Base-by-base conservation (phyloP, 1,140 invertebrate species). In the Philotrypesis tridentata region DNA sequence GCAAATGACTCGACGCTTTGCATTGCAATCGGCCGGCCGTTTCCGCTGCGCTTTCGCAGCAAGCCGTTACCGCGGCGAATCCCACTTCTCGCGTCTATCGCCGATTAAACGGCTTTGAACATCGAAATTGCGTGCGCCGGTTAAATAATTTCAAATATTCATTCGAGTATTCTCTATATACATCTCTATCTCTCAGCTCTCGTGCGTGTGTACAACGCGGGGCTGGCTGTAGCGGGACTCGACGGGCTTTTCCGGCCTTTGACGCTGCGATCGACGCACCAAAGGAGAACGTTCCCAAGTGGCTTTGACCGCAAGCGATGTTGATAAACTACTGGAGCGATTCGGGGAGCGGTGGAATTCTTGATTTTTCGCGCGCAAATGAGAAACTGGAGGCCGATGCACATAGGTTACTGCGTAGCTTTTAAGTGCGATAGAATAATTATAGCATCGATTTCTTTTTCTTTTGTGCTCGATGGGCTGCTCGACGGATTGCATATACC, bases 191-290 rank as follows among this genome's bases (percentile, higher is more conserved):
- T n/a, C n/a, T n/a, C n/a, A n/a, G n/a, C n/a, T n/a, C n/a, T n/a
- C n/a, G n/a, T n/a, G n/a, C n/a, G n/a, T n/a, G n/a, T n/a, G n/a
- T n/a, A n/a, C n/a, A n/a, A n/a, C n/a, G n/a, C n/a, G n/a, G n/a
- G n/a, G 21, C 11, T 90, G 96, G 96, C 14, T 94, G 88, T 96
- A 97, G 91, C 89, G 96, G 27, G 94, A 95, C 9, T n/a, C n/a
- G 97, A 98, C 86, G 97, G 97, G 0, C 93, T 95, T 1, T 96
- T 95, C 80, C 97, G 97, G 0, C 91, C 95, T 0, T 90, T 97
- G 23, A 94, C 97, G 29, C 93, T 97, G 14, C 90, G 95, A 29
- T 91, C 93, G 74, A 92, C n/a, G n/a, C n/a, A n/a, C n/a, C n/a
- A n/a, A n/a, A n/a, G n/a, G n/a, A n/a, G 11, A 93, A 96, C 82